Evolutionary conservation across 2,888 invertebrate species (phyloP), one percentile per base, ranked within the genome.

Genomic region (Lydus trimaculatus): DNA sequence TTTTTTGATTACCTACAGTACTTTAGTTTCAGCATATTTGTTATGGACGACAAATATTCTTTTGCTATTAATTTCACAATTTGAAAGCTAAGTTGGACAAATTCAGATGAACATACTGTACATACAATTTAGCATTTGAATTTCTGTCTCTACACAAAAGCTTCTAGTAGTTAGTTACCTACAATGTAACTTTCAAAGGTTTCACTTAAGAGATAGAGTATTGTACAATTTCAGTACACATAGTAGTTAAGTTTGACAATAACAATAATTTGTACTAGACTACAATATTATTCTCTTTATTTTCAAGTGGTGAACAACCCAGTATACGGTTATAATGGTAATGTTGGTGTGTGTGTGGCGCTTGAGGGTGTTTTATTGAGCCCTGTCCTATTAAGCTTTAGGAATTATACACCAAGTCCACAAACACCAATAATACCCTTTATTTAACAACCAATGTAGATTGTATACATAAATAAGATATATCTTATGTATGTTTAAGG

Each of bases 371-470:
- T 74, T 76, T 75, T 77, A 75, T 77, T 74, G 75, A 74, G 68
- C 75, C 73, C 71, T 69, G 71, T 56, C 69, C 69, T 70, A 71
- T 75, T 76, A 76, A 78, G 76, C 74, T 72, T 71, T 69, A 69
- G 72, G 75, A 75, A 77, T 78, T 78, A 76, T 75, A 74, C 74
- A n/a, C n/a, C n/a, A 66, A 73, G 73, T 75, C 75, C 75, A 74
- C 76, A 77, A 75, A 56, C 13, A 56, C 56, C 25, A 15, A 9
- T 56, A 20, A 48, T 48, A 9, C 20, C 39, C 48, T 23, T 52
- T 56, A 23, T 43, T 17, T 13, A 43, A 43, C 43, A 43, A 43
- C n/a, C 17, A 43, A n/a, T 43, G 17, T 17, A 43, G 5, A 43
- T 17, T 36, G 8, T 33, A 43, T 43, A 20, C 11, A 8, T 23